Conservation (phyloP, 2,113 vertebrate species). For the Microcebus tavaratra region DNA sequence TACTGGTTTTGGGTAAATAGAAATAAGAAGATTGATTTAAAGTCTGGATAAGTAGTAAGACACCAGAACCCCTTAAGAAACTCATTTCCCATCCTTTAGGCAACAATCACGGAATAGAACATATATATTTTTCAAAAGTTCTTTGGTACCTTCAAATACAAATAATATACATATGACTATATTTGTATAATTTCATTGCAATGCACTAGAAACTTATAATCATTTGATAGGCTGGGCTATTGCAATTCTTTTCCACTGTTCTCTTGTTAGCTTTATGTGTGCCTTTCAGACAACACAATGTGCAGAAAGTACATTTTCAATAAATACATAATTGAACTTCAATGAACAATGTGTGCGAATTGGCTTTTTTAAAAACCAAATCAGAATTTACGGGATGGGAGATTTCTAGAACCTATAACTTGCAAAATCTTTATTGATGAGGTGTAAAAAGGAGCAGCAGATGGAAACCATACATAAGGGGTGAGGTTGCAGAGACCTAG, state of each 20-base stretch:
- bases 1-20: neutral
- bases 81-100: neutral
- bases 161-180: neutral
- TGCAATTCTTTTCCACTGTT: neutral
- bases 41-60: neutral
- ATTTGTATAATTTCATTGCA: neutral
- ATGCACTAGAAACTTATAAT: neutral
- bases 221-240: neutral
- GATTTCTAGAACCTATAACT: neutral
- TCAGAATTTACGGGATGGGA: neutral
- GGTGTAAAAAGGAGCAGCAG: neutral
- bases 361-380: neutral
- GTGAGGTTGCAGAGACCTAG: neutral
- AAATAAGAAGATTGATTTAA: neutral
- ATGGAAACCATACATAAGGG: neutral
- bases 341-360: neutral
- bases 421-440: conserved; percentile 20
- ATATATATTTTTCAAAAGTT: neutral
- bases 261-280: neutral
- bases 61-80: neutral
- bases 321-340: neutral
- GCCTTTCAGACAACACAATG: neutral
- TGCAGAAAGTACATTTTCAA: neutral
- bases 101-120: neutral
- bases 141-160: neutral